Percentiles rank a stretch among this genome's conserved stretches.
Conservation (phyloP, 2,113 vertebrate genomes). For the Poicephalus gulielmi region DNA sequence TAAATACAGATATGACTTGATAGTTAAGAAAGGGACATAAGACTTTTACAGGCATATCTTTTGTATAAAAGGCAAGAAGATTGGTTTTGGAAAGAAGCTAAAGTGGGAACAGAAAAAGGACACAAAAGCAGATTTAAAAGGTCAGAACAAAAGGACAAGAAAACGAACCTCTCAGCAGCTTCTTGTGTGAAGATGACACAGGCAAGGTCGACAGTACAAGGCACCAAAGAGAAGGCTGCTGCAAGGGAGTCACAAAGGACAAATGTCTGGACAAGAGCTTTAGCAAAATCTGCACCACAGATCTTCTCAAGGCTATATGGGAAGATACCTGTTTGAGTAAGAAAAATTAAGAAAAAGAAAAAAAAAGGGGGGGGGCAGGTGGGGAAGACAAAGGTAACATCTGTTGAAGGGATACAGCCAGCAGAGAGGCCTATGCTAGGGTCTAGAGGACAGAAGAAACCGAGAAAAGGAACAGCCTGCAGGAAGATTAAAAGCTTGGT, state of each 20-base stretch:
- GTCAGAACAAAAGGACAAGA: background rate
- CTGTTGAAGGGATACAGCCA: background rate
- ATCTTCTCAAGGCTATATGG: background rate
- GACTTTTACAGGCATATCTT: background rate
- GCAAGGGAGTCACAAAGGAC: background rate
- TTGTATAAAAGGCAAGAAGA: background rate
- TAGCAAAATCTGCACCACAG: background rate
- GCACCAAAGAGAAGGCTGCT: background rate
- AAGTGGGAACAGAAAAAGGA: constrained; percentile 4
- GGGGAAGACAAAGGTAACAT: background rate
- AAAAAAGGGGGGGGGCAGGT: fast-evolving
- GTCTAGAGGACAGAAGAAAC: background rate
- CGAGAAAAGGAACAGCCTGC: background rate
- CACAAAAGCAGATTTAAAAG: constrained; percentile 2
- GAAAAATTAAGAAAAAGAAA: background rate
- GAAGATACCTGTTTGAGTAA: background rate
- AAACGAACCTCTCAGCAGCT: constrained; percentile 53
- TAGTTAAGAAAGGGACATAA: background rate
- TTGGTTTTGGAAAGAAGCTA: constrained; percentile 55
- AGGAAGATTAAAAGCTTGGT: background rate
- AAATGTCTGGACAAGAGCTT: background rate
- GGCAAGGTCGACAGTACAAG: background rate
- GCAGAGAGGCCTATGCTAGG: background rate
- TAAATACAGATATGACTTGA: background rate
- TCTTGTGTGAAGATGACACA: background rate